Evolutionary conservation across 2,113 vertebrate genomes (phyloP).

Genomic region (Craseonycteris thonglongyai): DNA sequence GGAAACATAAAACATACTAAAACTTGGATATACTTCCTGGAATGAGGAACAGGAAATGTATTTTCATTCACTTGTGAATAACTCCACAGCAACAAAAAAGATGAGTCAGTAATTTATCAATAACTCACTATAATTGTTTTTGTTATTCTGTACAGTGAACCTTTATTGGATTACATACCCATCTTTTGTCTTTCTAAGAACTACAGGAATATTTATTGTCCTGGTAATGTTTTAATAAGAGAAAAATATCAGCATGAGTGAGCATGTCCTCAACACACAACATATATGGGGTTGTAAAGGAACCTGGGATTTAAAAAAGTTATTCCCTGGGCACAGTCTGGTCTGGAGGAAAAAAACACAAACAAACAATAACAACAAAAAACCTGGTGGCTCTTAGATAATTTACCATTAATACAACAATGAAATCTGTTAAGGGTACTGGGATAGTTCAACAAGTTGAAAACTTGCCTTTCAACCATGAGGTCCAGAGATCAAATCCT

Average conservation of each 20-base stretch:
- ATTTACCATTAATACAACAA: not conserved
- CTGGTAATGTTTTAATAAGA: not conserved
- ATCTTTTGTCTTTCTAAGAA: not conserved
- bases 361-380: no score
- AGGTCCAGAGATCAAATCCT: no score
- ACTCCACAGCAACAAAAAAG: not conserved
- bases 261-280: not conserved
- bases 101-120: not conserved
- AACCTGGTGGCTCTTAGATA: not conserved
- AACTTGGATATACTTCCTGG: not conserved
- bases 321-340: not conserved
- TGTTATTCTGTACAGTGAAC: not conserved
- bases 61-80: not conserved
- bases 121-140: not conserved
- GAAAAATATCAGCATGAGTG: not conserved
- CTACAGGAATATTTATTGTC: not conserved
- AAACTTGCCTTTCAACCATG: no score
- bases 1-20: not conserved
- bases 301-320: not conserved
- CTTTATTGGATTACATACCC: not conserved
- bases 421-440: not conserved
- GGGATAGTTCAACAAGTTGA: no score
- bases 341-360: not conserved
- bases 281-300: not conserved
- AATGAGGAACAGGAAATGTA: not conserved